A percentile compares a stretch with the other conserved stretches of the same genome.
phyloP scores from a whole-genome alignment of 2,113 vertebrate genomes.

The Petrocephalus zakoni region DNA sequence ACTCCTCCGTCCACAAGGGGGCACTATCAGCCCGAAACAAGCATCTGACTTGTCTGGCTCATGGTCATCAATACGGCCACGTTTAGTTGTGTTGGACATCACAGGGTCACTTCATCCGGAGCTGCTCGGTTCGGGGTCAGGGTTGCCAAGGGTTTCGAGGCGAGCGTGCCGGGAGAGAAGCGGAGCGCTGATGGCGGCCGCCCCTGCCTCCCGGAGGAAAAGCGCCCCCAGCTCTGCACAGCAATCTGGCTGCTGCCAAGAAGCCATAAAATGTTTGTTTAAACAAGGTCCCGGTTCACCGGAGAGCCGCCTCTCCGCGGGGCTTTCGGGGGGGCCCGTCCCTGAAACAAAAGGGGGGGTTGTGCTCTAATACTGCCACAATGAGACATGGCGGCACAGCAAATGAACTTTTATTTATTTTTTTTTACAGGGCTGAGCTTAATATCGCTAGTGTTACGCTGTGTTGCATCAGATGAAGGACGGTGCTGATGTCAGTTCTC shows the following conservation, averaged over 20 bases:
- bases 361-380: background rate
- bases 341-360: background rate
- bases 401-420: background rate
- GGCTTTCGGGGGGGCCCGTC: background rate
- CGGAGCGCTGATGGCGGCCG: background rate
- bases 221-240: background rate
- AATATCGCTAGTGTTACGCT: background rate
- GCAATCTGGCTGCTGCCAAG: background rate
- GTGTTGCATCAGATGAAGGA: conserved; percentile 1
- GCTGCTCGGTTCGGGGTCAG: background rate
- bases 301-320: background rate
- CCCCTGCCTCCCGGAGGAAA: background rate
- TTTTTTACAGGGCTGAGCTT: background rate
- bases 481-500: background rate
- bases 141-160: background rate
- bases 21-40: background rate
- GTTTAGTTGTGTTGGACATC: background rate
- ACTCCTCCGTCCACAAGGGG: background rate
- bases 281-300: background rate
- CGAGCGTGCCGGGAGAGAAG: background rate
- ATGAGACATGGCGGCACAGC: background rate
- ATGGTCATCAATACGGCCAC: background rate
- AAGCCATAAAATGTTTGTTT: background rate
- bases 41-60: background rate
- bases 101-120: background rate